Evolutionary conservation across 2,113 vertebrate genomes (phyloP).

Genomic region (Nycticryphes semicollaris): DNA sequence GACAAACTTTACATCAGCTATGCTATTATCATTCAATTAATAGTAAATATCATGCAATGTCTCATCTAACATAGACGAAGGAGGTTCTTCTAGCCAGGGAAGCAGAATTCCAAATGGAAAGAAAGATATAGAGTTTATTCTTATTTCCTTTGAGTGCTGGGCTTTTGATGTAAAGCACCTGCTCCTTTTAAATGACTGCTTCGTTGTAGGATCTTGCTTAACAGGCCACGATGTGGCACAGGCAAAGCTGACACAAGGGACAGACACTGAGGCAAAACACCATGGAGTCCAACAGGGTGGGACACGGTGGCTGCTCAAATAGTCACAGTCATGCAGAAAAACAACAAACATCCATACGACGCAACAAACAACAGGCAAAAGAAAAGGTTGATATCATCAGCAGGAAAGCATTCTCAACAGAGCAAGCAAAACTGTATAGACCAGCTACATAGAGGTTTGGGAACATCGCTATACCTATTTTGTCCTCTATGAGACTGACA

Average conservation of each 20-base stretch:
- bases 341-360: constrained; percentile 73
- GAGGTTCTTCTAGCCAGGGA: constrained; percentile 26
- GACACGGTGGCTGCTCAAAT: constrained; percentile 69
- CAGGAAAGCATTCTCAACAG: constrained; percentile 73
- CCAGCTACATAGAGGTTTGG: constrained; percentile 68
- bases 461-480: constrained; percentile 46
- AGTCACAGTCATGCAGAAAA: constrained; percentile 74
- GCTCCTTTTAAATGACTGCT: constrained; percentile 69
- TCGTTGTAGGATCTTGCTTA: constrained; percentile 72
- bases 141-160: constrained; percentile 68
- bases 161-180: constrained; percentile 71
- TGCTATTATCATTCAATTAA: constrained; percentile 5
- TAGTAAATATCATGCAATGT: constrained; percentile 20
- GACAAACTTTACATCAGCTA: constrained; percentile 17
- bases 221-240: constrained; percentile 69
- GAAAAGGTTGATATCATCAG: constrained; percentile 76
- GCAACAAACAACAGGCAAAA: constrained; percentile 79
- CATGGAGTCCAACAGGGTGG: constrained; percentile 71
- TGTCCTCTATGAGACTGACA: constrained; percentile 58
- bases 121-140: constrained; percentile 37
- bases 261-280: constrained; percentile 75
- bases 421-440: constrained; percentile 75
- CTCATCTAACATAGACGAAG: constrained; percentile 40
- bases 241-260: constrained; percentile 75
- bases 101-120: constrained; percentile 47